Evolutionary conservation across 2,797 vertebrate genomes (phyloP), one percentile per base, ranked within the genome.

Genomic region (Schizothorax lantsangensis): DNA sequence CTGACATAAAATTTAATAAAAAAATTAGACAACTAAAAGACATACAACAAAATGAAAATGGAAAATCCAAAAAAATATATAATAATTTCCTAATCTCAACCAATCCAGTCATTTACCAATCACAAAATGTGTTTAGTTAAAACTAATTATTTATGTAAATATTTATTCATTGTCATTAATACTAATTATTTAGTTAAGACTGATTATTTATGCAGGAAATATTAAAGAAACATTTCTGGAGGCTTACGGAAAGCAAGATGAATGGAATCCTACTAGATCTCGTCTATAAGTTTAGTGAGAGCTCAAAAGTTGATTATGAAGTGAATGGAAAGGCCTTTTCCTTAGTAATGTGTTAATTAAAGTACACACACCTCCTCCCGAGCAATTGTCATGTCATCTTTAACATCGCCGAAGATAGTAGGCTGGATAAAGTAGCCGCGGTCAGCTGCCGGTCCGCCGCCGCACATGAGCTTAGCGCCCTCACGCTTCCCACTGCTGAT

Each of bases 371-470:
- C 98, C 97, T 99, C 98, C 89, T 99, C 98, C 79, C 93, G 95
- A 84, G 98, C 97, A 0, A 99, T 99, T 9, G 94, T 97, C 98
- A 99, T 99, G 93, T 87, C 91, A 88, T 99, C 98, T 89, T 98
- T 94, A 88, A 99, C 98, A 0, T 98, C 96, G n/a, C 97, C 96
- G 6, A 99, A 99, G 66, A 99, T 93, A 0, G 98, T 99, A 2
- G 98, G 98, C 89, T 99, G 98, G 93, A 99, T 97, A 90, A 98
- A 99, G 90, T 97, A 99, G 19, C 98, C 98, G 30, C 94, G 94
- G 87, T 99, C 97, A 1, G 96, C 96, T 9, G 97, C 98, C 0
- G 93, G 92, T 4, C 92, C 96, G 6, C 98, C 98, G 4, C 98
- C 98, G 79, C 97, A 98, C 94, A 99, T 94, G 83, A 99, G 94